Conservation (phyloP, 2,888 invertebrate species). For the Chrysomela aeneicollis region DNA sequence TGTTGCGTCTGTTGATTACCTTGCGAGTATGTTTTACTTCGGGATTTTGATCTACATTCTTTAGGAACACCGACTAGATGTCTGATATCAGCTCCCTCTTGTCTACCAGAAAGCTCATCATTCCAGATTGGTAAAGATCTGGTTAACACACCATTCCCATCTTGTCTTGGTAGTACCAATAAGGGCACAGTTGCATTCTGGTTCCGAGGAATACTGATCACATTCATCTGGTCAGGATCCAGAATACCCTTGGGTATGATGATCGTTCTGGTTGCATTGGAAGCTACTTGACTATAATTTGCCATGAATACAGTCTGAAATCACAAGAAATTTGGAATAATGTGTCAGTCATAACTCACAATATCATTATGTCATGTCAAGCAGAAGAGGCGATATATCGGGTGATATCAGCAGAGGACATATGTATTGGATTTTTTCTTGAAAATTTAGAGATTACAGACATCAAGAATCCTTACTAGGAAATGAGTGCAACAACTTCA, state of each 20-base stretch:
- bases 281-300: conserved; percentile 13
- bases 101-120: conserved; percentile 23
- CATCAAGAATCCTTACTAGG: too few relatives aligned
- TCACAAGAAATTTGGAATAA: conserved; percentile 21
- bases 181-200: conserved; percentile 41
- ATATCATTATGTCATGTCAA: not conserved
- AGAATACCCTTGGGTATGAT: conserved; percentile 53
- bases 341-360: not conserved
- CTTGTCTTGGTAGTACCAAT: conserved; percentile 21
- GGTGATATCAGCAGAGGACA: too few relatives aligned
- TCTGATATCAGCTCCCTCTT: not conserved
- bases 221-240: conserved; percentile 53
- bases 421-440: too few relatives aligned
- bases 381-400: not conserved
- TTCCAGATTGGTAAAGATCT: conserved; percentile 30
- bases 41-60: not conserved
- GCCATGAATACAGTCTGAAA: conserved; percentile 16
- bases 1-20: not conserved
- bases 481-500: too few relatives aligned
- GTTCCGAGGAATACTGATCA: conserved; percentile 52
- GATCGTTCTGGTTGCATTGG: conserved; percentile 44
- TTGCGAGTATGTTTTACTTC: not conserved
- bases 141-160: conserved; percentile 14
- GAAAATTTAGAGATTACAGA: too few relatives aligned
- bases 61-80: not conserved